A percentile compares a stretch with the other conserved stretches of the same genome.
phyloP scores from a whole-genome alignment of 1,140 invertebrate species.

The Battus philenor region DNA sequence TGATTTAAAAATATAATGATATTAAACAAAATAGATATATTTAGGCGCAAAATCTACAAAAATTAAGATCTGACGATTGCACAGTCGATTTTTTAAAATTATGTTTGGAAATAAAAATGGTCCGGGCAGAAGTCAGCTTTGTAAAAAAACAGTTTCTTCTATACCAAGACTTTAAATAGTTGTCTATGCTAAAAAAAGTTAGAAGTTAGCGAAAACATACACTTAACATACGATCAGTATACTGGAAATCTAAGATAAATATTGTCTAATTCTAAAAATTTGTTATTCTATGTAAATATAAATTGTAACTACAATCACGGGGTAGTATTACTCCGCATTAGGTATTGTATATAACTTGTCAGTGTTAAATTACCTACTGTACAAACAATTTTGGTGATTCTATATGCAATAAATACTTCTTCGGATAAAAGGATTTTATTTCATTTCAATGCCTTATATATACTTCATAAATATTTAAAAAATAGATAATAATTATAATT shows the following conservation, averaged over 20 bases:
- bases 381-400: slow-evolving; percentile 71
- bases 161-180: slow-evolving; percentile 25
- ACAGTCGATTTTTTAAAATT: too few species aligned
- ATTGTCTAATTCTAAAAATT: slow-evolving; percentile 39
- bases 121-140: slow-evolving; percentile 1
- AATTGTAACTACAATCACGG: slow-evolving; percentile 27
- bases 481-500: too few species aligned
- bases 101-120: not conserved
- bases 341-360: slow-evolving; percentile 61
- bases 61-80: too few species aligned
- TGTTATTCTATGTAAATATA: slow-evolving; percentile 59
- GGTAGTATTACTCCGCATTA: slow-evolving; percentile 36
- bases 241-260: slow-evolving; percentile 39
- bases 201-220: slow-evolving; percentile 15
- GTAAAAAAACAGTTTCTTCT: slow-evolving; percentile 12
- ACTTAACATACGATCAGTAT: slow-evolving; percentile 40
- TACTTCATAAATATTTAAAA: too few species aligned
- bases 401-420: slow-evolving; percentile 69
- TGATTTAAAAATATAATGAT: not conserved
- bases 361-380: slow-evolving; percentile 64
- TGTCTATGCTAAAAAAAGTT: slow-evolving; percentile 15
- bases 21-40: not conserved
- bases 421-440: slow-evolving; percentile 29
- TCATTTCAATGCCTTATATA: too few species aligned
- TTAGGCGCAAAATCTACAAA: not conserved